Evolutionary conservation across 2,888 invertebrate species (phyloP).

Genomic region (Halocaridina rubra): DNA sequence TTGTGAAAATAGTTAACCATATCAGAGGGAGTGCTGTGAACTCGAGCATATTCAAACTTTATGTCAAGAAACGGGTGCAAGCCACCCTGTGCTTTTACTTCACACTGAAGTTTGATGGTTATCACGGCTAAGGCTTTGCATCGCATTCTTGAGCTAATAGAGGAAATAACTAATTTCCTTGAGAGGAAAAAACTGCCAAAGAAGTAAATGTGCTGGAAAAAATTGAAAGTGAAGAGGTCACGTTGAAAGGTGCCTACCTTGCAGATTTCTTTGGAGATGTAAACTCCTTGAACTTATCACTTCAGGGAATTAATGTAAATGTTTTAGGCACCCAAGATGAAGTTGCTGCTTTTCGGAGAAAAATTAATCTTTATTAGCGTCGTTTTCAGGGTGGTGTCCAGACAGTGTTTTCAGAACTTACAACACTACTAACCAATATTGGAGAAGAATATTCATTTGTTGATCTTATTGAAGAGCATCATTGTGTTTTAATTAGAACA

Average conservation of each 20-base stretch:
- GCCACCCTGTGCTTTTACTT: neutral
- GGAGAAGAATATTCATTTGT: neutral
- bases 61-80: neutral
- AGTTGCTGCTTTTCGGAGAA: neutral
- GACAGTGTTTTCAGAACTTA: neutral
- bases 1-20: constrained; percentile 4
- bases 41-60: neutral
- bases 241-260: constrained; percentile 2
- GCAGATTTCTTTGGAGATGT: neutral
- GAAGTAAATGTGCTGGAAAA: neutral
- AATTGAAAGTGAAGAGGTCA: too few relatives aligned
- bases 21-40: neutral
- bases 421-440: neutral
- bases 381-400: neutral
- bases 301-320: neutral
- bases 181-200: neutral
- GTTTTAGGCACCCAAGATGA: neutral
- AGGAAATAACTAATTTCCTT: neutral
- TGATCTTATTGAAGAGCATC: neutral
- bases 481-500: neutral
- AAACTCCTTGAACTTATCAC: constrained; percentile 8
- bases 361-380: neutral
- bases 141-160: neutral
- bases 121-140: neutral
- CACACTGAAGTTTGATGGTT: neutral